Evolutionary conservation across 2,113 vertebrate species (phyloP), one percentile per base, ranked within the genome.

Genomic region (Paraplagusia blochii): DNA sequence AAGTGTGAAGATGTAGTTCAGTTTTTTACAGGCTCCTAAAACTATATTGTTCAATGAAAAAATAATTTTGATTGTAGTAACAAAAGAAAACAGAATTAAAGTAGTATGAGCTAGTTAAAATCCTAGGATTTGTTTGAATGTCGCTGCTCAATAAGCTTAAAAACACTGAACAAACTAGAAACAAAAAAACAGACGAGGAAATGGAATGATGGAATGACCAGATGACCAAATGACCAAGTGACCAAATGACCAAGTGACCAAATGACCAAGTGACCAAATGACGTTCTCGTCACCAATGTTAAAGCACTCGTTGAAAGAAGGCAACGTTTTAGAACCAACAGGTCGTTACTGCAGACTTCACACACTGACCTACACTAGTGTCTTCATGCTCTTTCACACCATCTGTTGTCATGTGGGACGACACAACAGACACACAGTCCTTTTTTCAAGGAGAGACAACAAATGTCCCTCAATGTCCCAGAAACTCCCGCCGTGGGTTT

Each of bases 221-320:
- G n/a, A n/a, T n/a, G n/a, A n/a, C n/a, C n/a, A n/a, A n/a, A n/a
- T n/a, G n/a, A n/a, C n/a, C n/a, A n/a, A n/a, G n/a, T n/a, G n/a
- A n/a, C n/a, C n/a, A n/a, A n/a, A n/a, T n/a, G n/a, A n/a, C n/a
- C n/a, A n/a, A n/a, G n/a, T n/a, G n/a, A n/a, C n/a, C n/a, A n/a
- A n/a, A n/a, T n/a, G n/a, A n/a, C n/a, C n/a, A n/a, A n/a, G n/a
- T n/a, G n/a, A n/a, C n/a, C n/a, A n/a, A n/a, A n/a, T 44, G 51
- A 34, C 58, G 45, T 57, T 64, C 57, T 68, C 49, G 38, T 44
- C 9, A 46, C 70, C 79, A 76, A 82, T 75, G 76, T 79, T 79
- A 77, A 86, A 87, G 84, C 85, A 89, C 84, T 67, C 0, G 63
- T 60, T 69, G 66, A 79, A 84, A 85, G 50, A 90, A 85, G 81